phyloP scores from a whole-genome alignment of 2,888 invertebrate species.

The Bellardia pandia region DNA sequence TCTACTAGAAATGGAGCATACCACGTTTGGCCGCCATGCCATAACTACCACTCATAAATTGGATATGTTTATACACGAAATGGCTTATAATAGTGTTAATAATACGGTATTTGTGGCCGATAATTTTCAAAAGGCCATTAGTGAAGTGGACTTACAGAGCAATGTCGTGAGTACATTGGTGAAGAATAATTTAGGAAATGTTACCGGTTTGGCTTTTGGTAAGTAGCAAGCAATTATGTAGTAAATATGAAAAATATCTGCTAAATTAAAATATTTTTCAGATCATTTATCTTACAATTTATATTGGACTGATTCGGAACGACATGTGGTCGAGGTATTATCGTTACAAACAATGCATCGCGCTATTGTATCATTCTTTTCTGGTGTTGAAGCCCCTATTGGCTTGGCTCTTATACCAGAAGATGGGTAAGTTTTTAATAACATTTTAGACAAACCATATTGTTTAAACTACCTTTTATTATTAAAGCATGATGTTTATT shows the following conservation, averaged over 20 bases:
- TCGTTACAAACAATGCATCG: constrained; percentile 87
- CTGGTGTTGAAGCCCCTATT: constrained; percentile 87
- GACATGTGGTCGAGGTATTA: constrained; percentile 87
- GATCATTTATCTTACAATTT: constrained; percentile 90
- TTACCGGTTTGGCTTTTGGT: constrained; percentile 87
- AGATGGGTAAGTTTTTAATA: constrained; percentile 77
- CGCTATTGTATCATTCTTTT: constrained; percentile 86
- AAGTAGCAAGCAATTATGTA: constrained; percentile 72
- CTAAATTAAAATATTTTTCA: constrained; percentile 77
- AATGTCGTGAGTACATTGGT: constrained; percentile 80
- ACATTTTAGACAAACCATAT: background rate
- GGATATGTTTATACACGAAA: constrained; percentile 86
- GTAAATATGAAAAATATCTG: background rate
- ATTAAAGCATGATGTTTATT: constrained; percentile 87
- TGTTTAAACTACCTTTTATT: background rate
- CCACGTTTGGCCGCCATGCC: constrained; percentile 88
- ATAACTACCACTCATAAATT: constrained; percentile 84
- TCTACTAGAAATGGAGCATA: constrained; percentile 87
- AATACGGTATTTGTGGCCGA: constrained; percentile 86
- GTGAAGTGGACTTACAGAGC: constrained; percentile 81
- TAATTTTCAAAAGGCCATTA: constrained; percentile 84
- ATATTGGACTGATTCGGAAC: constrained; percentile 89
- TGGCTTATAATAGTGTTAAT: constrained; percentile 87
- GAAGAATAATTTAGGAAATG: constrained; percentile 84
- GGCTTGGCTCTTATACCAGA: constrained; percentile 87